These are phyloP conservation scores for Lucilia sericata DNA, from an alignment of 1,140 invertebrate genomes.

Conservation along the genomic window DNA sequence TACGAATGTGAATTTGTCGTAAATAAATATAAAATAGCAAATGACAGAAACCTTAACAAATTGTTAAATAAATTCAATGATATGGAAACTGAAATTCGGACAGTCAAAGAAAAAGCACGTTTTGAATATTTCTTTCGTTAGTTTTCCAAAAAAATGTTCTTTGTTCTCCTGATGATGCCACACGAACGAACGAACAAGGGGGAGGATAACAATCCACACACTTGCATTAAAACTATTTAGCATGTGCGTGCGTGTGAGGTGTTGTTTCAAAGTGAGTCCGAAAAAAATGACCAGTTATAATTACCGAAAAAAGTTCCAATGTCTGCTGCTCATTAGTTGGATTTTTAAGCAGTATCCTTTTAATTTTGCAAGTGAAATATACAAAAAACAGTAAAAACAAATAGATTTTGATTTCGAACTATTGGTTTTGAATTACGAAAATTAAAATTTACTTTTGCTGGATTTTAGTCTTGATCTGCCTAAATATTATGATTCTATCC, in stretches of 20 bases:
- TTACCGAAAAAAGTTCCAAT: background rate
- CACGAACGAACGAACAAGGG: background rate
- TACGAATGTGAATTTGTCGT: background rate
- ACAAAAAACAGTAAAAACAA: too few species aligned
- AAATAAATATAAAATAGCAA: constrained; percentile 13
- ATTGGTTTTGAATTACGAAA: too few species aligned
- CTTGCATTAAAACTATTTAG: background rate
- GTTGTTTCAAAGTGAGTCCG: background rate
- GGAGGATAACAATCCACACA: background rate
- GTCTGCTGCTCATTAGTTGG: constrained; percentile 13
- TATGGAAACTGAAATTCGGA: constrained; percentile 8
- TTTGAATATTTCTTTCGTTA: background rate
- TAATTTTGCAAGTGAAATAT: background rate
- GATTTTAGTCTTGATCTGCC: background rate
- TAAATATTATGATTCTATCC: background rate
- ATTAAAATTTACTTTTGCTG: too few species aligned
- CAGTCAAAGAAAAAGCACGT: constrained; percentile 23
- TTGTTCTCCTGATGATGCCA: background rate
- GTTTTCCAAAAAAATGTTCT: background rate
- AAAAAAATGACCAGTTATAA: constrained; percentile 20
- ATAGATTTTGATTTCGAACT: too few species aligned
- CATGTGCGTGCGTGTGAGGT: background rate
- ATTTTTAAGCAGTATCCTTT: background rate
- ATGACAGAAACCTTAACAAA: constrained; percentile 29
- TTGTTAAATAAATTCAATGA: constrained; percentile 18